Base-by-base conservation (phyloP, 1,140 invertebrate genomes). In the Ceratoteleas bidentatus region DNA sequence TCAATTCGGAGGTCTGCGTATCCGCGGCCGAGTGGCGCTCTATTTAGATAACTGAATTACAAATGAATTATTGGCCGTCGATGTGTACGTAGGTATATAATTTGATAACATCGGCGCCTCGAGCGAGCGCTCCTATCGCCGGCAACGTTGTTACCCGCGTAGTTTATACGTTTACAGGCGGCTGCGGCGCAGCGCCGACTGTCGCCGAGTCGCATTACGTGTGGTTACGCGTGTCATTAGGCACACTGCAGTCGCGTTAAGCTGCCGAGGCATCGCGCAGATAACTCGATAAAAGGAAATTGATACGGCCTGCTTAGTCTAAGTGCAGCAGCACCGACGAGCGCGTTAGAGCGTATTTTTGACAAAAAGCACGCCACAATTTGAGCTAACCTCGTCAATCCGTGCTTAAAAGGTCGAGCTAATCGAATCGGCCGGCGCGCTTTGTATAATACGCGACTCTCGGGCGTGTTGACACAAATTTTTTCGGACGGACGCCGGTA, bases 31-130 rank as follows among this genome's bases (percentile, higher is more conserved):
- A 61, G 69, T 56, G 75, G 64, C 85, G 83, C 85, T 85, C 87
- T 87, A 87, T 88, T 87, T 87, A 88, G 86, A 89, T 88, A 89
- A 90, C 86, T 87, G 88, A 89, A 90, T 90, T 87, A 88, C 85
- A 78, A 85, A 87, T 89, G 88, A 90, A 88, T 89, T 89, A 90
- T 89, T 87, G 85, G 85, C 83, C 84, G 84, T 72, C 79, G 87
- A 87, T 86, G 86, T 87, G 77, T 87, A 83, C 81, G 84, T 84
- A 83, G 83, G 85, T 85, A 87, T 86, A 87, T 88, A 89, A 89
- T 89, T 88, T 85, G 86, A 89, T 89, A 88, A 87, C 86, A 87
- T 87, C 85, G 87, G 64, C 78, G 85, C 85, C 86, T 85, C 83
- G 52, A 65, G 81, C 84, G 69, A 60, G 65, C 36, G 50, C 69